These are phyloP conservation scores for Anoplopoma fimbria DNA, from an alignment of 2,113 vertebrate genomes.

Conservation along the genomic window DNA sequence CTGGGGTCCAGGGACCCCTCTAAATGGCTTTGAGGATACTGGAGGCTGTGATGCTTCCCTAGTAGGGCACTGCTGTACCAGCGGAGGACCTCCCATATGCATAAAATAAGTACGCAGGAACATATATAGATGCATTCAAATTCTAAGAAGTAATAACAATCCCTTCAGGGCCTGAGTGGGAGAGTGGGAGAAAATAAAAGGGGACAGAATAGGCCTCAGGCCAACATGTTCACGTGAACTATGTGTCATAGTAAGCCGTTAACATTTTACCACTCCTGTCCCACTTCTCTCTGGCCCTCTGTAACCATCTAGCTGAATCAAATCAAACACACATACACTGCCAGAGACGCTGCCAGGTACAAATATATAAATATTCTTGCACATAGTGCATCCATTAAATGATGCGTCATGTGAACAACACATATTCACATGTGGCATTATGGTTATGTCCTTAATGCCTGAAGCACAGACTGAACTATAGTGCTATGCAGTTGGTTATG, in stretches of 20 bases:
- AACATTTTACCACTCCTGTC: slow-evolving; percentile 62
- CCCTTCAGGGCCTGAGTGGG: slow-evolving; percentile 21
- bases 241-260: slow-evolving; percentile 64
- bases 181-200: slow-evolving; percentile 35
- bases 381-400: slow-evolving; percentile 19
- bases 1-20: background rate
- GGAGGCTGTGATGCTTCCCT: background rate
- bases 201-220: slow-evolving; percentile 54
- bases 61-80: background rate
- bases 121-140: slow-evolving; percentile 9
- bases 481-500: slow-evolving; percentile 14
- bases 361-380: slow-evolving; percentile 23
- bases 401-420: slow-evolving; percentile 13
- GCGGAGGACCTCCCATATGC: slow-evolving; percentile 17
- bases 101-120: slow-evolving; percentile 25
- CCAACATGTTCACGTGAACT: slow-evolving; percentile 55
- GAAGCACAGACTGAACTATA: slow-evolving; percentile 45
- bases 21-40: background rate
- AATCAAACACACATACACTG: slow-evolving; percentile 23
- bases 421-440: slow-evolving; percentile 38
- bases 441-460: slow-evolving; percentile 9
- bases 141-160: slow-evolving; percentile 44
- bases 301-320: slow-evolving; percentile 55
- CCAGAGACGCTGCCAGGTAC: slow-evolving; percentile 33
- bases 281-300: slow-evolving; percentile 43